phyloP scores from a whole-genome alignment of 2,888 invertebrate species.

The Tanypteryx hageni region DNA sequence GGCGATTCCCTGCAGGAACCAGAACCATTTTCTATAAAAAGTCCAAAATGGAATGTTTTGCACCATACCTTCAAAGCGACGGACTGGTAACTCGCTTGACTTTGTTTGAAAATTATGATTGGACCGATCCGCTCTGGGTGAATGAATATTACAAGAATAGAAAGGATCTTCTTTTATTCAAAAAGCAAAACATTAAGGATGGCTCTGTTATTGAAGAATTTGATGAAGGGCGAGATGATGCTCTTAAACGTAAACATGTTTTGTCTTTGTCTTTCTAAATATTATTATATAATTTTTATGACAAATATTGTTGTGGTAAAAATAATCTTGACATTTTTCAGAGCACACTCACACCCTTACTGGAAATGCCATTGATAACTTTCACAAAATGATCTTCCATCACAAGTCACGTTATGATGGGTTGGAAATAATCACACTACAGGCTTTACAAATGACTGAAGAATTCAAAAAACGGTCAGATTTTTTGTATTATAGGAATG shows the following conservation, averaged over 20 bases:
- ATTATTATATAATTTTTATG: background rate
- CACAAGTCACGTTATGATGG: conserved; percentile 83
- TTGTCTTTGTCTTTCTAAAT: conserved; percentile 41
- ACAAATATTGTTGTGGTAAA: background rate
- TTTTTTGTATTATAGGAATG: conserved; percentile 72
- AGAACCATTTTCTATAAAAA: conserved; percentile 85
- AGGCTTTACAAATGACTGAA: conserved; percentile 77
- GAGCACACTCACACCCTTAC: conserved; percentile 8
- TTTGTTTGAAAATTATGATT: conserved; percentile 80
- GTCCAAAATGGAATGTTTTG: conserved; percentile 85
- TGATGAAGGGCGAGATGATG: conserved; percentile 82
- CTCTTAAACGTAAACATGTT: conserved; percentile 79
- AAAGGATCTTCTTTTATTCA: conserved; percentile 80
- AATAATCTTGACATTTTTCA: conserved; percentile 42
- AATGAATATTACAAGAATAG: conserved; percentile 83
- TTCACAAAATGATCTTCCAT: conserved; percentile 74
- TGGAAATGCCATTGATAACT: conserved; percentile 34
- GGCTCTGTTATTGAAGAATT: conserved; percentile 80
- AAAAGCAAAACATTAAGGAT: conserved; percentile 77
- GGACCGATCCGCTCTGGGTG: conserved; percentile 74
- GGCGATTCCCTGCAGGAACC: conserved; percentile 85
- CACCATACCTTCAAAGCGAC: conserved; percentile 85
- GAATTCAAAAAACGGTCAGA: conserved; percentile 80
- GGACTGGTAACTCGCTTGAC: conserved; percentile 83
- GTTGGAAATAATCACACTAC: conserved; percentile 79